These are phyloP conservation scores for Nomada fucata DNA, from an alignment of 2,888 invertebrate genomes.

Conservation along the genomic window DNA sequence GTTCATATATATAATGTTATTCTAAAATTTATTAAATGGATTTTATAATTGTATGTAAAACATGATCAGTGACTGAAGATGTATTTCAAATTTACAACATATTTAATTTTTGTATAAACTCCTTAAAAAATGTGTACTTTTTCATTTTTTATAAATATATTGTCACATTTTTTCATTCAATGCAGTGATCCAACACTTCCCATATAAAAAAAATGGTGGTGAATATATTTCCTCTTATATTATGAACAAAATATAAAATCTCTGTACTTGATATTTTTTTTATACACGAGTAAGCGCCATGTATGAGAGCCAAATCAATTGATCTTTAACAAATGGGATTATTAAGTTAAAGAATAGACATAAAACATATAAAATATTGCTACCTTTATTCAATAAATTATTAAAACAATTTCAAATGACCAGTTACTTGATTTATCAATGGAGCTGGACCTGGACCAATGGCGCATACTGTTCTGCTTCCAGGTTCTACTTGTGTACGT, in stretches of 20 bases:
- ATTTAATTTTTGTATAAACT: constrained; percentile 32
- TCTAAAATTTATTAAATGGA: constrained; percentile 45
- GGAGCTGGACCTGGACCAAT: constrained; percentile 95
- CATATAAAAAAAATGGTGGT: constrained; percentile 9
- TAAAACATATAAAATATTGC: constrained; percentile 42
- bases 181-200: constrained; percentile 5
- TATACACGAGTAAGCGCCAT: not conserved
- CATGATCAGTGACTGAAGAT: constrained; percentile 37
- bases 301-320: not conserved
- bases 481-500: constrained; percentile 95
- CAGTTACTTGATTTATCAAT: constrained; percentile 92
- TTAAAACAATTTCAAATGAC: constrained; percentile 94
- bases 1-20: constrained; percentile 47
- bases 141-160: constrained; percentile 44
- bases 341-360: constrained; percentile 13
- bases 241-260: constrained; percentile 5
- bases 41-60: constrained; percentile 30
- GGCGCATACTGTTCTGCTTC: constrained; percentile 95
- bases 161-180: constrained; percentile 30
- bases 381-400: constrained; percentile 63
- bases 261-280: constrained; percentile 9
- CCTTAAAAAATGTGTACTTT: constrained; percentile 25
- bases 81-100: constrained; percentile 25
- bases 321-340: not conserved
- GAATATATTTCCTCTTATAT: constrained; percentile 11